Evolutionary conservation across 2,888 invertebrate species (phyloP), one percentile per base, ranked within the genome.

Genomic region (Stenoptilia bipunctidactyla): DNA sequence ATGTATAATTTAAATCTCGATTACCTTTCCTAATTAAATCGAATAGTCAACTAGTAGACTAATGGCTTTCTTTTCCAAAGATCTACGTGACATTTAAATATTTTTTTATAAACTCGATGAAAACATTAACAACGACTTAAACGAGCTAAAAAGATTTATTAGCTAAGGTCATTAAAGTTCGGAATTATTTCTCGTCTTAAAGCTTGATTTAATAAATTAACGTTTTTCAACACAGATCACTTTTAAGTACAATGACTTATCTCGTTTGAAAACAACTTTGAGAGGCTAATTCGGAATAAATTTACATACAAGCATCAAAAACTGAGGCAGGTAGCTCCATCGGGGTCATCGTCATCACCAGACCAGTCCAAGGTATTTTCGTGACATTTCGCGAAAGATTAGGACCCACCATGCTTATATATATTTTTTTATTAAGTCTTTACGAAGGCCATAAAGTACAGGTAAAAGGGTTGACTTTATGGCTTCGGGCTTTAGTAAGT

Each of bases 321-420:
- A 8, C 13, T 14, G 61, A 53, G 63, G 66, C 83, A 82, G 82
- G 82, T 79, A 80, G 73, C 54, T 53, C 53, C 43, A 45, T 50
- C 53, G 71, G 63, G 83, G 80, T 80, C 82, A 76, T 75, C 74
- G 79, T 74, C 75, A 69, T 70, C 63, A 57, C 54, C 63, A 49
- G 65, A 72, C 74, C 69, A 63, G 67, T 70, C 66, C 66, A 58
- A 64, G 61, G 57, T 61, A 66, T 68, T 64, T 66, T 59, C 59
- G 59, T 68, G 74, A 77, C 75, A 77, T 76, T 72, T 75, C 53
- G 66, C 63, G 53, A 52, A 53, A 55, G 62, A 68, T 30, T 30
- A 30, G 30, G 30, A 30, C 30, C 30, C 30, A 30, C 30, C 30
- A 30, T 30, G 30, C 30, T 30, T 12, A 8, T 30, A 3, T 12